Evolutionary conservation across 2,888 invertebrate genomes (phyloP).

Genomic region (Dicroscelio sp.): DNA sequence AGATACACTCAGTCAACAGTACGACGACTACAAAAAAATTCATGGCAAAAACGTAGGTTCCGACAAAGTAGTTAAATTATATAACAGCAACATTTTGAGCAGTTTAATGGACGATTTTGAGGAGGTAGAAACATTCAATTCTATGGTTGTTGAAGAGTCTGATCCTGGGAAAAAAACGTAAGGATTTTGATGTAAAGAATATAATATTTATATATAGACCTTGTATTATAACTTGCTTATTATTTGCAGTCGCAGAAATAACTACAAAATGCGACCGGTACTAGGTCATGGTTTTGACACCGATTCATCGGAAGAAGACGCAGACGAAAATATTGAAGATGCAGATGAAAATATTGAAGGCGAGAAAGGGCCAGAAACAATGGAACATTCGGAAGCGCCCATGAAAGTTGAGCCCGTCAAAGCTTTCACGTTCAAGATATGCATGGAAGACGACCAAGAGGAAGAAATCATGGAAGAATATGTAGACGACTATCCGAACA

Average conservation of each 20-base stretch:
- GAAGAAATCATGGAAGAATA: too few species aligned
- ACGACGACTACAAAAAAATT: constrained; percentile 79
- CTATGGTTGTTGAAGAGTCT: neutral
- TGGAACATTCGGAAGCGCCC: neutral
- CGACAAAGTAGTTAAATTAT: constrained; percentile 81
- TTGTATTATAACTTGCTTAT: too few species aligned
- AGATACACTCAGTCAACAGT: constrained; percentile 84
- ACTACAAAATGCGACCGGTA: constrained; percentile 77
- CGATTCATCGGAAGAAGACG: constrained; percentile 83
- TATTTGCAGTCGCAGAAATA: too few species aligned
- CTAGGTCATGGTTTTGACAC: constrained; percentile 86
- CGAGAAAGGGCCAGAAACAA: neutral
- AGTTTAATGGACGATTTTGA: constrained; percentile 83
- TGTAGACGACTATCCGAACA: neutral
- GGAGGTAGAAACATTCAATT: constrained; percentile 5
- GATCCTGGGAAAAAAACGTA: constrained; percentile 59
- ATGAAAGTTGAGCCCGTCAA: neutral
- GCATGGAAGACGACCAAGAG: neutral
- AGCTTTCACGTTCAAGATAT: neutral
- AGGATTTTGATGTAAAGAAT: too few species aligned
- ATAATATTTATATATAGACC: too few species aligned
- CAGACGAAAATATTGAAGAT: constrained; percentile 48
- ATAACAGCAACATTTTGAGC: constrained; percentile 82
- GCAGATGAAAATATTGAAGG: constrained; percentile 47
- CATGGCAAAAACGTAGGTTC: constrained; percentile 42